A percentile compares a stretch with the other conserved stretches of the same genome.
phyloP scores from a whole-genome alignment of 2,113 vertebrate genomes.

The Centrocercus urophasianus region DNA sequence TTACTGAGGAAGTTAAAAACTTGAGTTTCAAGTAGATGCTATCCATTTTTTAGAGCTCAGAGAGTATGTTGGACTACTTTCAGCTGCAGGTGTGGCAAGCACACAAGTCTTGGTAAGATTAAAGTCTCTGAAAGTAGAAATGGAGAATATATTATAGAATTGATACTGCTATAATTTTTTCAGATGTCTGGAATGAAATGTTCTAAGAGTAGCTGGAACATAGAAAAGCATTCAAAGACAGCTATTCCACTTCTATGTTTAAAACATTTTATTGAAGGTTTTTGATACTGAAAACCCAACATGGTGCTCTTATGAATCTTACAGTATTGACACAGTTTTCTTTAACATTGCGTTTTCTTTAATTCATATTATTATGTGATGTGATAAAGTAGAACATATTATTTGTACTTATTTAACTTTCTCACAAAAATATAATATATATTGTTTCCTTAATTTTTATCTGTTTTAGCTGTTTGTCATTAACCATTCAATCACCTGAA shows the following conservation, averaged over 20 bases:
- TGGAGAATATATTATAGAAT: constrained; percentile 40
- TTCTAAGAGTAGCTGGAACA: background rate
- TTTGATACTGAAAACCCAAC: background rate
- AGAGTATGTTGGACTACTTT: constrained; percentile 14
- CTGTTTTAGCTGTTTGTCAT: background rate
- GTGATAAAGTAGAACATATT: background rate
- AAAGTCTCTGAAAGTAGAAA: constrained; percentile 51
- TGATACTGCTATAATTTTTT: constrained; percentile 25
- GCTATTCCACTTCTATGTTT: background rate
- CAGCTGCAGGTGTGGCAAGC: background rate
- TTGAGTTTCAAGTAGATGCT: background rate
- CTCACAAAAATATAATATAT: background rate
- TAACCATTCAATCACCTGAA: background rate
- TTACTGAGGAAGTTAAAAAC: background rate
- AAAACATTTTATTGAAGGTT: background rate
- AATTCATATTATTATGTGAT: background rate
- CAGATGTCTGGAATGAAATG: constrained; percentile 13
- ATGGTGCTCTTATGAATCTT: constrained; percentile 9
- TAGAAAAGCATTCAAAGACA: background rate
- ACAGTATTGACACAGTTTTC: background rate
- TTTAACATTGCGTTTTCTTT: background rate
- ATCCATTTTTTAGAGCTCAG: background rate
- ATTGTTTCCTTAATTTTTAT: background rate
- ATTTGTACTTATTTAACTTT: background rate
- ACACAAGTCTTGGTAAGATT: background rate